phyloP scores from a whole-genome alignment of 2,888 invertebrate species.

The Encarsia formosa region DNA sequence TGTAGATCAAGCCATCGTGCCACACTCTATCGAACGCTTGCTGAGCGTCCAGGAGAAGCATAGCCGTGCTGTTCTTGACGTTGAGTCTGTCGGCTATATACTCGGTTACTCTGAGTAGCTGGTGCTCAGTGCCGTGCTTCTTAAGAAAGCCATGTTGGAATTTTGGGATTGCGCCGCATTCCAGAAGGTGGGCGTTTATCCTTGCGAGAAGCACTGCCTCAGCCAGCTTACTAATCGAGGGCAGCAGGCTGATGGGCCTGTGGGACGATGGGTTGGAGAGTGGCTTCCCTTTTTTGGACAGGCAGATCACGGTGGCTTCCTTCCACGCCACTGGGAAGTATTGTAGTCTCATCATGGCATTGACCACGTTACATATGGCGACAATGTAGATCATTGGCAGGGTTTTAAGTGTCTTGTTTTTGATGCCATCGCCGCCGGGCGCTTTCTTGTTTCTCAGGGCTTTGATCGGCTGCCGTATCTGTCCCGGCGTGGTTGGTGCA shows the following conservation, averaged over 20 bases:
- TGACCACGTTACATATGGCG: slow-evolving; percentile 2
- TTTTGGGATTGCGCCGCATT: slow-evolving; percentile 2
- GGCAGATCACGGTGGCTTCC: slow-evolving; percentile 4
- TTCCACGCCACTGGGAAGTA: slow-evolving; percentile 8
- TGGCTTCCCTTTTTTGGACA: no score
- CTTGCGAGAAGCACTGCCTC: slow-evolving; percentile 1
- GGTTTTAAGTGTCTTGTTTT: slow-evolving; percentile 4
- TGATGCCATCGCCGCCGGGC: not conserved
- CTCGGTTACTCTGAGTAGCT: slow-evolving; percentile 12
- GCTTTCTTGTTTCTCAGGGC: not conserved
- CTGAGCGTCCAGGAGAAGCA: slow-evolving; percentile 3
- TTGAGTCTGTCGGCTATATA: slow-evolving; percentile 5
- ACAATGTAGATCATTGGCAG: slow-evolving; percentile 3
- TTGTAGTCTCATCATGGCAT: slow-evolving; percentile 1
- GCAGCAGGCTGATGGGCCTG: slow-evolving; percentile 4
- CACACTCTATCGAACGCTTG: slow-evolving; percentile 11
- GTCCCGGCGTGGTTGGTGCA: no score
- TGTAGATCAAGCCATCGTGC: slow-evolving; percentile 1
- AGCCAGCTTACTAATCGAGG: not conserved
- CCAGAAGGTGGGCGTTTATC: not conserved
- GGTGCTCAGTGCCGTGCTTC: slow-evolving; percentile 4
- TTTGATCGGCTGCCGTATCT: no score
- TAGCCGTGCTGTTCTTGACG: not conserved
- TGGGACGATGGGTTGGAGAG: slow-evolving; percentile 1
- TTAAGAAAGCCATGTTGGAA: slow-evolving; percentile 5